Base-by-base conservation (phyloP, 2,113 vertebrate species). In the Vanacampus margaritifer region DNA sequence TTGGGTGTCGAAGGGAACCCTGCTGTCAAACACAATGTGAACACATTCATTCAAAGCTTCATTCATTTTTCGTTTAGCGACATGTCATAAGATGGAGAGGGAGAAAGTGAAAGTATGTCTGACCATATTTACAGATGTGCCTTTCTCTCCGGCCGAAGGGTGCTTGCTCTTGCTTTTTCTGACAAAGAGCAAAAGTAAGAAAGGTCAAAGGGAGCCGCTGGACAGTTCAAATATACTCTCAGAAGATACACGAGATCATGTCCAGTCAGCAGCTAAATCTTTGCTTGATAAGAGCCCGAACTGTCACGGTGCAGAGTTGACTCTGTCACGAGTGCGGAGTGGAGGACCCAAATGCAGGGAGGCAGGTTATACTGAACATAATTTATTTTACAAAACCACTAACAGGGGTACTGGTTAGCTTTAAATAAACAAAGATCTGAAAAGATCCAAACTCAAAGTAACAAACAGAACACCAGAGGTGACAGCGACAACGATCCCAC, bases 101-200 rank as follows among this genome's bases (percentile, higher is more conserved):
- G 46, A 70, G 58, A 37, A 32, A 63, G 79, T 65, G 54, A 83
- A 80, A 74, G 50, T 64, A 67, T 39, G 54, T 74, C 83, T 89
- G 70, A 90, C 89, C 89, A 88, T 88, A 80, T 90, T 87, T 76
- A 90, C 88, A 78, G 89, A 89, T 53, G 89, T 89, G 72, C 89
- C 88, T 79, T 89, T 90, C 70, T 90, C 87, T 80, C 89, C 88
- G 0, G 87, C 84, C 26, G 83, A 81, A 51, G 89, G 89, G 71
- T 89, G 87, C 82, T 90, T 90, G 83, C 79, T 89, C 87, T 90
- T 90, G 83, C 82, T 87, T 85, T 90, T 90, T 75, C 89, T 90
- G 84, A 81, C 69, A 84, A 39, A 67, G 67, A 80, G 75, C 72
- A 69, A 84, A 79, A 74, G 72, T 26, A 62, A 75, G 74, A 73